Percentiles rank a stretch among this genome's conserved stretches.
Conservation (phyloP, 2,888 invertebrate genomes). For the Smittia sp. region DNA sequence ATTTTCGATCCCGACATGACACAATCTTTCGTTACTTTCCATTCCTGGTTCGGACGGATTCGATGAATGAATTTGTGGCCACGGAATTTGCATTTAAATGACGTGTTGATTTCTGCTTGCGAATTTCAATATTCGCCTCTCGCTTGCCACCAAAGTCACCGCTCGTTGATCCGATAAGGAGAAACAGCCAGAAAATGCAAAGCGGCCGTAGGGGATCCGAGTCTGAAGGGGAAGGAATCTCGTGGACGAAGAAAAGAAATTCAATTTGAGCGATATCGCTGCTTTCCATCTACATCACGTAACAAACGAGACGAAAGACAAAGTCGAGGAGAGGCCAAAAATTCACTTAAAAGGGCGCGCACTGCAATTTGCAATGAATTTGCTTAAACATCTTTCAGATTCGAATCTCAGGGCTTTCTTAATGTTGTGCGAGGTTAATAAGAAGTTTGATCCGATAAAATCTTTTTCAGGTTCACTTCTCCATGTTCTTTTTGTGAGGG, state of each 20-base stretch:
- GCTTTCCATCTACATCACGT: conserved; percentile 26
- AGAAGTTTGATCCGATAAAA: conserved; percentile 10
- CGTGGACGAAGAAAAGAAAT: not conserved
- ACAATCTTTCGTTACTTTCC: not conserved
- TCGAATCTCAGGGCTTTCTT: not conserved
- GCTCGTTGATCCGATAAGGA: conserved; percentile 25
- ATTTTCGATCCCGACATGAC: not conserved
- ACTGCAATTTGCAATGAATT: conserved; percentile 37
- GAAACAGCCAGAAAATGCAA: conserved; percentile 8
- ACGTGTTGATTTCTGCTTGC: conserved; percentile 17
- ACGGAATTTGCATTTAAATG: conserved; percentile 36
- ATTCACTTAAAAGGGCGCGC: not conserved
- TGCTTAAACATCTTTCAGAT: not conserved
- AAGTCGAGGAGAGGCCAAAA: conserved; percentile 1
- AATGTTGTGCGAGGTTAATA: not conserved
- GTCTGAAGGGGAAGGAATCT: too few relatives aligned
- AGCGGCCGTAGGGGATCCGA: too few relatives aligned
- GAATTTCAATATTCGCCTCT: not conserved
- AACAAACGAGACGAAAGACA: not conserved
- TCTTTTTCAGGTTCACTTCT: not conserved
- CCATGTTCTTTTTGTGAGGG: not conserved
- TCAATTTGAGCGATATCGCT: too few relatives aligned
- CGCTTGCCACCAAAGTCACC: not conserved
- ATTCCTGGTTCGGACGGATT: not conserved
- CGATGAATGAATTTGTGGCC: conserved; percentile 30